These are phyloP conservation scores for Heliornis fulica DNA, from an alignment of 2,113 vertebrate genomes.

Conservation along the genomic window DNA sequence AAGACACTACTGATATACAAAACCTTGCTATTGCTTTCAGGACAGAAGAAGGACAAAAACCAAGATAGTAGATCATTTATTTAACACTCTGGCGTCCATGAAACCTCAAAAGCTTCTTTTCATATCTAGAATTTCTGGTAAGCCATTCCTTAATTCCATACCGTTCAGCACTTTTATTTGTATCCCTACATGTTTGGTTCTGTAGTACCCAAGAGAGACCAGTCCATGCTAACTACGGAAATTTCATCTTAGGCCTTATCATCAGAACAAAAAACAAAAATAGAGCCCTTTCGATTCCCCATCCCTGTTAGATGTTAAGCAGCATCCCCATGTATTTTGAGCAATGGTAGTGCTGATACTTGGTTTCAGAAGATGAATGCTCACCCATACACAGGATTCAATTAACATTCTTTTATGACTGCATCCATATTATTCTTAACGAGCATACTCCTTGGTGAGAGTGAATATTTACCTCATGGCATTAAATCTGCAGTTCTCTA, in stretches of 20 bases:
- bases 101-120: neutral
- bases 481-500: constrained; percentile 49
- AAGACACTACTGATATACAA: neutral
- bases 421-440: constrained; percentile 46
- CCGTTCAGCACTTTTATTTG: neutral
- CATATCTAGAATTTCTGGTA: neutral
- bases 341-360: neutral
- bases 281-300: neutral
- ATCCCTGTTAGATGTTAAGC: neutral
- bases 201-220: neutral
- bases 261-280: neutral
- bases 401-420: constrained; percentile 43
- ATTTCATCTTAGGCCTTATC: neutral
- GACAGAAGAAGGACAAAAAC: constrained; percentile 17
- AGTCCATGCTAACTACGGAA: neutral
- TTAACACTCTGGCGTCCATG: neutral
- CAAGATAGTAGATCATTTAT: neutral
- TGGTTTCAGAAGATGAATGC: constrained; percentile 35
- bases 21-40: neutral
- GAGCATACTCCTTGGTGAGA: constrained; percentile 30
- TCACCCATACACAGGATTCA: constrained; percentile 5
- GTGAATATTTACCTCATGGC: constrained; percentile 40
- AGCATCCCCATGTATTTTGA: neutral
- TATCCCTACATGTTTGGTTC: neutral
- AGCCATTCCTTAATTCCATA: neutral